Evolutionary conservation across 2,113 vertebrate species (phyloP).

Genomic region (Lipophrys pholis): DNA sequence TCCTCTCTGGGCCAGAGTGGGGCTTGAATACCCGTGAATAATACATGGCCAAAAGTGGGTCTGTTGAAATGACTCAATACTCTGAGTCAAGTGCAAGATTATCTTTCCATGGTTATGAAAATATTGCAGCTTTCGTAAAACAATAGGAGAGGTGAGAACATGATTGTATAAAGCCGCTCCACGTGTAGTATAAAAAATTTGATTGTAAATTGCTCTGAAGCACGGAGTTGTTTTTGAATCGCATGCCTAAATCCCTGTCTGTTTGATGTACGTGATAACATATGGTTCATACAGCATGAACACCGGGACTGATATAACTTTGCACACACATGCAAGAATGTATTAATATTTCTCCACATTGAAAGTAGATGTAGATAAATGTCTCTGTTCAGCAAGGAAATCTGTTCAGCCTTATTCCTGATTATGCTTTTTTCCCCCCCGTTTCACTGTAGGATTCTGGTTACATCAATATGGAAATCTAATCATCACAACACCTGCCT

Average conservation of each 20-base stretch:
- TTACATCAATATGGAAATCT: slow-evolving; percentile 74
- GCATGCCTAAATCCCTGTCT: background rate
- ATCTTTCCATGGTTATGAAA: slow-evolving; percentile 96
- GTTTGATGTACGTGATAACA: background rate
- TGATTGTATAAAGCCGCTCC: slow-evolving; percentile 42
- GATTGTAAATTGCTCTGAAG: slow-evolving; percentile 27
- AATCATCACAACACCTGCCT: slow-evolving; percentile 71
- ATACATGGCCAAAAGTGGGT: slow-evolving; percentile 96
- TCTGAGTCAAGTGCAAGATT: slow-evolving; percentile 98
- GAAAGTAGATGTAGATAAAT: background rate
- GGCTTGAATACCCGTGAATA: slow-evolving; percentile 99
- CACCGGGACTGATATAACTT: background rate
- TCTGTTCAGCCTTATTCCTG: slow-evolving; percentile 21
- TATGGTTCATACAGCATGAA: background rate
- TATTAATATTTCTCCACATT: background rate
- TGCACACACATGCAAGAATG: background rate
- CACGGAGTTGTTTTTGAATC: slow-evolving; percentile 16
- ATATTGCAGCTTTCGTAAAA: slow-evolving; percentile 87
- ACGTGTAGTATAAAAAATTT: slow-evolving; percentile 23
- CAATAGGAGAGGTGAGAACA: slow-evolving; percentile 81
- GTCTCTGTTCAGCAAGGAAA: slow-evolving; percentile 22
- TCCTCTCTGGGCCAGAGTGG: slow-evolving; percentile 96
- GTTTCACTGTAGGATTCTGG: slow-evolving; percentile 50
- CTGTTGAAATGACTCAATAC: slow-evolving; percentile 99
- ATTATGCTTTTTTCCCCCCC: slow-evolving; percentile 28